Percentiles rank a stretch among this genome's conserved stretches.
These are phyloP conservation scores for Tetramorium parvispinum DNA, from an alignment of 1,140 invertebrate genomes.

Conservation along the genomic window DNA sequence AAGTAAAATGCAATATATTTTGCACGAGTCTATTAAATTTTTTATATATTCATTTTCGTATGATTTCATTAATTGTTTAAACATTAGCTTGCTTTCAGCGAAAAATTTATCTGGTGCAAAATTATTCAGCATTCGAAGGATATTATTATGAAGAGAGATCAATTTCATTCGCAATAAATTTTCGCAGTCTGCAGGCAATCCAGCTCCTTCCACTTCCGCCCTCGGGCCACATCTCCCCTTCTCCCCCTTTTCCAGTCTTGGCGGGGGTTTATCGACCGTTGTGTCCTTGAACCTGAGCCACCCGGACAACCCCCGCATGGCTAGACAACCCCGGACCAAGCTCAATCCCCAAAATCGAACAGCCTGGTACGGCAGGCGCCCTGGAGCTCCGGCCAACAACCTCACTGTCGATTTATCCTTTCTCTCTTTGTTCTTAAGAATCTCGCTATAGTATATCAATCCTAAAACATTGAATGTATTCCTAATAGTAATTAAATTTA, in stretches of 20 bases:
- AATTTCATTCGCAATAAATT: conserved; percentile 27
- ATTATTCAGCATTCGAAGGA: neutral
- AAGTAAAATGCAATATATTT: neutral
- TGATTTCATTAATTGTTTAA: neutral
- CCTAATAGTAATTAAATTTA: neutral
- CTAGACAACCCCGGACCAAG: conserved; percentile 73
- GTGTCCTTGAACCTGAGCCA: conserved; percentile 70
- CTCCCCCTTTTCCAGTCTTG: conserved; percentile 39
- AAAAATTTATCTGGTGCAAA: neutral
- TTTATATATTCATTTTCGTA: neutral
- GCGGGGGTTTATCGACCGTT: conserved; percentile 68
- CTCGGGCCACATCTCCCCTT: neutral
- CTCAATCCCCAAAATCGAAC: conserved; percentile 66
- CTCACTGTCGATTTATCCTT: conserved; percentile 29
- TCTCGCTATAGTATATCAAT: neutral
- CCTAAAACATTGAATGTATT: neutral
- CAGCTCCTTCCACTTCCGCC: conserved; percentile 36
- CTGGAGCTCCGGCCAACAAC: conserved; percentile 60
- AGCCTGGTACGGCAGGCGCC: too few relatives aligned
- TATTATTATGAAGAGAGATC: conserved; percentile 19
- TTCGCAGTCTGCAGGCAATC: conserved; percentile 11
- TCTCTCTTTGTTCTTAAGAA: conserved; percentile 21
- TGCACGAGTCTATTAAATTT: neutral
- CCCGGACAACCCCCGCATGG: conserved; percentile 67
- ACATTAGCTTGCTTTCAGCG: neutral